Evolutionary conservation across 2,888 invertebrate species (phyloP).

Genomic region (Exocentrus adspersus): DNA sequence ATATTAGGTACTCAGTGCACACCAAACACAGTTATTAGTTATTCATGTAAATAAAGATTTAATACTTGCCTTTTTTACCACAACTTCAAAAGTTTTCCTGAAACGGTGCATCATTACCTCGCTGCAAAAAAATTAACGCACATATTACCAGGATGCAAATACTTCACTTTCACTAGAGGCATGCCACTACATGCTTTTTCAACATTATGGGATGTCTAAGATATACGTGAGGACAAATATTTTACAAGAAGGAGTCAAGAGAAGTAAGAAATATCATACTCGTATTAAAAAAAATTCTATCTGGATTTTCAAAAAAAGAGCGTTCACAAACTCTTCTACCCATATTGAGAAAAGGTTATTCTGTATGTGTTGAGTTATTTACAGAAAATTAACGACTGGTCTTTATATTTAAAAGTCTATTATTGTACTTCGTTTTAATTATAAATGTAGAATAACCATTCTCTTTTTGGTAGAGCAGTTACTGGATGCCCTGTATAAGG

Average conservation of each 20-base stretch:
- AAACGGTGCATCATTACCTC: constrained; percentile 47
- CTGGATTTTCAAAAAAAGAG: too few species aligned
- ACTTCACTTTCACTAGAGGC: constrained; percentile 35
- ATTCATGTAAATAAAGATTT: constrained; percentile 25
- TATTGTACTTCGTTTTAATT: too few species aligned
- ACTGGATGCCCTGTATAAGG: too few species aligned
- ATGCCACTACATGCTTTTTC: constrained; percentile 38
- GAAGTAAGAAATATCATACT: too few species aligned
- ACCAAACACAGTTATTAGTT: constrained; percentile 21
- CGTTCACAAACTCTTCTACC: too few species aligned
- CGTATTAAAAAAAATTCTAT: not conserved
- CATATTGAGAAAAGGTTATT: too few species aligned
- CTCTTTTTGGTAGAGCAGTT: too few species aligned
- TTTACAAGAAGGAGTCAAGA: not conserved
- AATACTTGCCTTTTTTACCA: constrained; percentile 47
- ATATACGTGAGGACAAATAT: not conserved
- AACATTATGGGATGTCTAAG: not conserved
- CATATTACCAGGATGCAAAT: constrained; percentile 34
- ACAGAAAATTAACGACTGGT: too few species aligned
- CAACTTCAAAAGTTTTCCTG: constrained; percentile 45
- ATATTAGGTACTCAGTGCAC: constrained; percentile 12
- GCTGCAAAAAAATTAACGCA: constrained; percentile 45
- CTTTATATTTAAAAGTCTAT: too few species aligned
- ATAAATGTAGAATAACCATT: too few species aligned
- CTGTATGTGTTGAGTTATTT: too few species aligned